Evolutionary conservation across 1,140 invertebrate species (phyloP).

Genomic region (Anthonomus grandis): DNA sequence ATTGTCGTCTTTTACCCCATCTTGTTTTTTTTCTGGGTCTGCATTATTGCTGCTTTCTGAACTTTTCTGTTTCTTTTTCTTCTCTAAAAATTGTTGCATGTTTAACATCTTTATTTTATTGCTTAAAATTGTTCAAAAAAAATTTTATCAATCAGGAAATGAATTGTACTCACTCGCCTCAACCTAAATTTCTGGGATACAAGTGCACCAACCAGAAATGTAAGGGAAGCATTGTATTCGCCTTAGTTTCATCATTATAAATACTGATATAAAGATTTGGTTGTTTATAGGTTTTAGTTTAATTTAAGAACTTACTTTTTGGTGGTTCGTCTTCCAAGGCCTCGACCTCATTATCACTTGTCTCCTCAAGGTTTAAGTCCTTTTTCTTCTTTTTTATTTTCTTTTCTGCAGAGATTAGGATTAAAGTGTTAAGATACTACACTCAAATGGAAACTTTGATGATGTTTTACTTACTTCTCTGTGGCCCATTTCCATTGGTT

Average conservation of each 20-base stretch:
- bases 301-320: conserved; percentile 30
- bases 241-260: conserved; percentile 37
- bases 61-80: not conserved
- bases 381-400: conserved; percentile 11
- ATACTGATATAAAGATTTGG: no score
- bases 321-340: conserved; percentile 15
- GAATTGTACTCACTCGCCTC: conserved; percentile 26
- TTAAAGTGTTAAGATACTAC: conserved; percentile 2
- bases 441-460: not conserved
- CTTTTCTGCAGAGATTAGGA: conserved; percentile 10
- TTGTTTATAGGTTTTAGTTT: no score
- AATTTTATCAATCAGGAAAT: conserved; percentile 7
- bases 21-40: not conserved
- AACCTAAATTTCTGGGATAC: conserved; percentile 25
- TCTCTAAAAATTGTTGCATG: conserved; percentile 5
- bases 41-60: not conserved
- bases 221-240: conserved; percentile 36
- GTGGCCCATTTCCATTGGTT: no score
- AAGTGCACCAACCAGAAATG: not conserved
- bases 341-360: conserved; percentile 26
- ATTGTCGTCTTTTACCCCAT: no score
- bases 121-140: not conserved
- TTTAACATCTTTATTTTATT: no score
- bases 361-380: conserved; percentile 21
- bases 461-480: conserved; percentile 33